Base-by-base conservation (phyloP, 2,888 invertebrate genomes). In the Tetranychus piercei region DNA sequence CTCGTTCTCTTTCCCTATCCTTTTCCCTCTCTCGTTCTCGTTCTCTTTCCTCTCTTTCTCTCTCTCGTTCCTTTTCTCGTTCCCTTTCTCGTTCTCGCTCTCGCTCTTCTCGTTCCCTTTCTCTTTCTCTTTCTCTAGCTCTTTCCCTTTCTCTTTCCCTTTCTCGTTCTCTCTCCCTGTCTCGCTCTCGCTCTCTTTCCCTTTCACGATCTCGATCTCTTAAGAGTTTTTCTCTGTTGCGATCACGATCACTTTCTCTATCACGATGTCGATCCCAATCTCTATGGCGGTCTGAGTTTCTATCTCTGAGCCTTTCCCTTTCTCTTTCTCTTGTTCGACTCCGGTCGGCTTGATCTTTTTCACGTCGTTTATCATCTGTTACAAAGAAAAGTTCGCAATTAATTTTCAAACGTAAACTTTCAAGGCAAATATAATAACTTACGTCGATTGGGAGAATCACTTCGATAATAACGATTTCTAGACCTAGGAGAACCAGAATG, bases 1-100 rank as follows among this genome's bases (percentile, higher is more conserved):
- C 34, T 45, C 82, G 80, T 77, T 81, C 80, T 44, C 81, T 85
- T 80, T 81, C 81, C 3, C 80, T n/a, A n/a, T n/a, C n/a, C n/a
- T n/a, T 80, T 77, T 81, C 69, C 74, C 74, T 80, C 79, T 74
- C 81, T 81, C 78, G 34, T 81, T 81, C n/a, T 81, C 78, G 11
- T 81, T 80, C 34, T 34, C 34, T 34, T 4, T 34, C 34, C 34
- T 34, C 34, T 34, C 34, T 34, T 34, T 34, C 34, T 5, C 34
- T 34, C 34, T 34, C 34, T 34, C 34, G 34, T 34, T 34, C 34
- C 34, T 34, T 34, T 34, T 34, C 34, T 34, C 34, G 3, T 34
- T 34, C 34, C 5, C 34, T 34, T 5, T 34, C 34, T 34, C 34
- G 34, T 5, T 34, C 34, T 34, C 34, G 34, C 34, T 34, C 34